Percentiles rank a stretch among this genome's conserved stretches.
phyloP scores from a whole-genome alignment of 2,888 invertebrate species.

The Drosophila rubida region DNA sequence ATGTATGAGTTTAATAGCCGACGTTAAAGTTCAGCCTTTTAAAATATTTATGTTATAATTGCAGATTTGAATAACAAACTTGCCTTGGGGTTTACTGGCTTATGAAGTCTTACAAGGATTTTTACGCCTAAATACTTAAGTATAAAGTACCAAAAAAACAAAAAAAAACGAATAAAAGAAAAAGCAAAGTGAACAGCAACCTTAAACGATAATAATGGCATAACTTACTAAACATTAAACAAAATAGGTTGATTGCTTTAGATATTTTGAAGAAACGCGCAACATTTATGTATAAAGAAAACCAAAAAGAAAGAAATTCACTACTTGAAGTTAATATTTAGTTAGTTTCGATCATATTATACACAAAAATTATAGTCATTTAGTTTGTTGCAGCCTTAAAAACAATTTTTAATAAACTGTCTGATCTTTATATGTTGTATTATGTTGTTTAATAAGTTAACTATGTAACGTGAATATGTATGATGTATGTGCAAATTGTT shows the following conservation, averaged over 20 bases:
- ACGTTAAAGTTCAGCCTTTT: not conserved
- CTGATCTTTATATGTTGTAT: constrained; percentile 65
- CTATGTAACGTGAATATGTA: constrained; percentile 45
- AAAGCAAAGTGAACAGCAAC: constrained; percentile 49
- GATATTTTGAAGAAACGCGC: constrained; percentile 53
- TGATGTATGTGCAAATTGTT: constrained; percentile 54
- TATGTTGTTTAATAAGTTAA: constrained; percentile 66
- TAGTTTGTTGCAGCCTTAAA: constrained; percentile 51
- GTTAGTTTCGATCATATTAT: constrained; percentile 43
- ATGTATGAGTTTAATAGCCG: constrained; percentile 58
- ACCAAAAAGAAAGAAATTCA: constrained; percentile 61
- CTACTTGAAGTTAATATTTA: constrained; percentile 45
- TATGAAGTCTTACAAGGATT: constrained; percentile 75
- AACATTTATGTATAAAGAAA: constrained; percentile 59
- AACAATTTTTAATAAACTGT: constrained; percentile 51
- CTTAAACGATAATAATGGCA: constrained; percentile 31
- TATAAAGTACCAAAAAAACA: constrained; percentile 54
- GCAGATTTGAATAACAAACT: constrained; percentile 81
- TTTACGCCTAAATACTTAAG: constrained; percentile 77
- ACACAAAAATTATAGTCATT: constrained; percentile 51
- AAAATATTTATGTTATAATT: constrained; percentile 2
- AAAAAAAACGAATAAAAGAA: constrained; percentile 36
- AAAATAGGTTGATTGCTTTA: constrained; percentile 22
- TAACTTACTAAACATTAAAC: constrained; percentile 7
- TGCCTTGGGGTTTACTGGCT: constrained; percentile 78